These are phyloP conservation scores for Percopsis omiscomaycus DNA, from an alignment of 2,797 vertebrate species.

Conservation along the genomic window DNA sequence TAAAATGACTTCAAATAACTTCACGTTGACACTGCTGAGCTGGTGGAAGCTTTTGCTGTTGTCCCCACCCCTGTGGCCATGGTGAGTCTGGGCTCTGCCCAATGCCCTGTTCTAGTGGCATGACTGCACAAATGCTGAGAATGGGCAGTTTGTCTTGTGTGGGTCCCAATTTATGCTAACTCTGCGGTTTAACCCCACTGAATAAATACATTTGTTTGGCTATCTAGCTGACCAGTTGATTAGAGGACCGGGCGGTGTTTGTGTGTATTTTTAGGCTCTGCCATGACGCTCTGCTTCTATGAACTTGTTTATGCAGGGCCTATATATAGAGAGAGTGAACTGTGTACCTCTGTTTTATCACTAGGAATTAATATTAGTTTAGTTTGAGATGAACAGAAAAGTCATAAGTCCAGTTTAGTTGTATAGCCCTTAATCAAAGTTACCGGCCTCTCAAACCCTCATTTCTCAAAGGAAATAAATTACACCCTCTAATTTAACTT, in stretches of 20 bases:
- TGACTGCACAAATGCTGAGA: conserved; percentile 68
- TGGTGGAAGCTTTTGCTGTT: conserved; percentile 42
- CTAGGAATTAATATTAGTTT: conserved; percentile 40
- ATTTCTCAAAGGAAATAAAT: too few species aligned
- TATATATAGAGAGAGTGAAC: conserved; percentile 32
- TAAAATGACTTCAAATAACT: conserved; percentile 38
- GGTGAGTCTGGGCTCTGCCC: conserved; percentile 51
- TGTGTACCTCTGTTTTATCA: conserved; percentile 31
- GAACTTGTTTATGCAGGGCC: conserved; percentile 37
- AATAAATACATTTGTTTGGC: conserved; percentile 58
- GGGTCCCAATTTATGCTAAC: conserved; percentile 60
- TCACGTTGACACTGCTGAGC: conserved; percentile 38
- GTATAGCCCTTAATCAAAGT: neutral
- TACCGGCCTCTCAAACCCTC: too few species aligned
- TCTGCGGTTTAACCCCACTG: conserved; percentile 55
- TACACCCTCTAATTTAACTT: too few species aligned
- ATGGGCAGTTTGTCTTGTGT: conserved; percentile 57
- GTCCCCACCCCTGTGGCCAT: conserved; percentile 16
- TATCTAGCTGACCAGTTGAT: conserved; percentile 47
- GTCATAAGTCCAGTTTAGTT: conserved; percentile 1
- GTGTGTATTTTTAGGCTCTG: conserved; percentile 44
- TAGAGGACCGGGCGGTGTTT: conserved; percentile 29
- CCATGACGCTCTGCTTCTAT: conserved; percentile 27
- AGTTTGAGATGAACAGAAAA: conserved; percentile 12
- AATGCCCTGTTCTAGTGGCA: conserved; percentile 43